Evolutionary conservation across 1,140 invertebrate species (phyloP).

Genomic region (Drosophila serrata): DNA sequence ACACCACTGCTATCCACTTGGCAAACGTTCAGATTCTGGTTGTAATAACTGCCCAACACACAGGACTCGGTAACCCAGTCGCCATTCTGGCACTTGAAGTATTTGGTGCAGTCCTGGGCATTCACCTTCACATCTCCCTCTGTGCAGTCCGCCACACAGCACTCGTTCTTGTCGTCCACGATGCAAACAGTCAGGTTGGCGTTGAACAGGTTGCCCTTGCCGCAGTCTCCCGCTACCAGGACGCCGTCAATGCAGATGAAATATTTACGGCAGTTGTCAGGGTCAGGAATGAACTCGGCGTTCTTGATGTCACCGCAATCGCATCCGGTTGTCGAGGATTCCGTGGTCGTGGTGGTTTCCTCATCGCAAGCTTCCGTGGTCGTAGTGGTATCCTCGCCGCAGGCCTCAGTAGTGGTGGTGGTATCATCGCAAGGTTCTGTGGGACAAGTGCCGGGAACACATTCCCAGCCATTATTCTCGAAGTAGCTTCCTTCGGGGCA

Average conservation of each 20-base stretch:
- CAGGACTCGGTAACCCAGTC: constrained; percentile 40
- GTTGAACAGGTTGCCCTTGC: constrained; percentile 53
- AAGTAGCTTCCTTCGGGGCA: constrained; percentile 53
- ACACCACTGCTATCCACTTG: constrained; percentile 14
- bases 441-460: constrained; percentile 49
- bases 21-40: neutral
- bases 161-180: constrained; percentile 28
- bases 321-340: constrained; percentile 29
- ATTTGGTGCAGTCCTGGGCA: constrained; percentile 52
- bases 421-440: constrained; percentile 26
- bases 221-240: constrained; percentile 45
- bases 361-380: constrained; percentile 22
- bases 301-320: constrained; percentile 38
- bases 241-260: constrained; percentile 45
- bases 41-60: constrained; percentile 29
- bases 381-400: constrained; percentile 15
- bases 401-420: constrained; percentile 24
- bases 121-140: constrained; percentile 1
- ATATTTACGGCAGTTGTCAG: constrained; percentile 49
- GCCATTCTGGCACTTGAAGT: constrained; percentile 41
- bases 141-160: constrained; percentile 40
- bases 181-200: neutral
- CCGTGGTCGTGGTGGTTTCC: constrained; percentile 7
- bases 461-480: neutral
- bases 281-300: constrained; percentile 29